phyloP scores from a whole-genome alignment of 1,140 invertebrate genomes.

The Anoplophora glabripennis region DNA sequence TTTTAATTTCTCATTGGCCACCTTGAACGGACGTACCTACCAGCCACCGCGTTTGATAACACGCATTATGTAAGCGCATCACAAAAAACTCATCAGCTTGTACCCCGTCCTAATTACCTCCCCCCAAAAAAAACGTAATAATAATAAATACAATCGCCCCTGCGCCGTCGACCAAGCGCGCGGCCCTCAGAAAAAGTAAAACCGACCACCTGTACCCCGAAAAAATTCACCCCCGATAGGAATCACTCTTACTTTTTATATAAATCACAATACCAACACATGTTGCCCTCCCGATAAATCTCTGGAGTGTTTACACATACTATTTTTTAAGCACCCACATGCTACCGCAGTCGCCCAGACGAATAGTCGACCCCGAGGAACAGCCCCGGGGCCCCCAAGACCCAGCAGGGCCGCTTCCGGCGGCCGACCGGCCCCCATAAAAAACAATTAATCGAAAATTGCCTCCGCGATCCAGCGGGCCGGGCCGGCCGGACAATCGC shows the following conservation, averaged over 20 bases:
- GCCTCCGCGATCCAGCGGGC: conserved; percentile 9
- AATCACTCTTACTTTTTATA: conserved; percentile 22
- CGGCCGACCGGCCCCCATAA: neutral
- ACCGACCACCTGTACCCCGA: conserved; percentile 17
- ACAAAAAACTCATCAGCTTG: conserved; percentile 10
- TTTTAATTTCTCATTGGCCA: no score
- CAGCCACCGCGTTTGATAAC: neutral
- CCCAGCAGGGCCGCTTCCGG: no score
- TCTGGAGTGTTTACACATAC: conserved; percentile 17
- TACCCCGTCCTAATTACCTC: conserved; percentile 14
- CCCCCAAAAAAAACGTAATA: conserved; percentile 1
- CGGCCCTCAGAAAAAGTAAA: conserved; percentile 7
- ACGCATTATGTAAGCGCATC: neutral
- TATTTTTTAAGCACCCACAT: conserved; percentile 13
- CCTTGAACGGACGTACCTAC: neutral
- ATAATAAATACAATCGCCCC: conserved; percentile 13
- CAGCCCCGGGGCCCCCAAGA: no score
- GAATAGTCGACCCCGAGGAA: neutral
- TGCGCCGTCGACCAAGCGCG: neutral
- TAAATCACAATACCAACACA: conserved; percentile 22
- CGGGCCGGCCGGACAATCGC: conserved; percentile 11
- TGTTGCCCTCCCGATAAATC: conserved; percentile 19
- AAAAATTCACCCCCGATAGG: conserved; percentile 16
- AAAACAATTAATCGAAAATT: conserved; percentile 18
- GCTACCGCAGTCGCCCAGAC: conserved; percentile 11